A percentile compares a stretch with the other conserved stretches of the same genome.
phyloP scores from a whole-genome alignment of 2,888 invertebrate genomes.

The Xestia sexstrigata region DNA sequence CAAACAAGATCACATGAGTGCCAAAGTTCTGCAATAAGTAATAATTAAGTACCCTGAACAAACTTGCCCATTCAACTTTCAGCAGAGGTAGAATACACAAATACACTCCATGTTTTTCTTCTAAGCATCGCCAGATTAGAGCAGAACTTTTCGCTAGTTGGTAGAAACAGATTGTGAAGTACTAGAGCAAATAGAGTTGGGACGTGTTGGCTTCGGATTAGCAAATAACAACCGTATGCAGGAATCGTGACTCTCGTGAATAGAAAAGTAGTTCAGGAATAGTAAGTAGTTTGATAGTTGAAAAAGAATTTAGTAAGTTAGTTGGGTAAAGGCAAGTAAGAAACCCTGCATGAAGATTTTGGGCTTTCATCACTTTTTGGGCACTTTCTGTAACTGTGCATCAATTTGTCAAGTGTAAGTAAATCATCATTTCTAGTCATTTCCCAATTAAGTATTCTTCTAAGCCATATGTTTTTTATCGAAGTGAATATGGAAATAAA shows the following conservation, averaged over 20 bases:
- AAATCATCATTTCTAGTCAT: neutral
- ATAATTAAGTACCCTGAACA: conserved; percentile 22
- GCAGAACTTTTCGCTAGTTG: conserved; percentile 37
- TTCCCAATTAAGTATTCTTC: neutral
- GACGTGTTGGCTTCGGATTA: conserved; percentile 41
- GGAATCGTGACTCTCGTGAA: conserved; percentile 30
- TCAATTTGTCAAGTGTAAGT: neutral
- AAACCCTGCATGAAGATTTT: neutral
- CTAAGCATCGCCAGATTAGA: conserved; percentile 26
- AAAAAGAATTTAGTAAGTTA: neutral
- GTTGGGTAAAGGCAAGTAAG: neutral
- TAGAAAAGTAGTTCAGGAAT: conserved; percentile 10
- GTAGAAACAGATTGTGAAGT: conserved; percentile 33
- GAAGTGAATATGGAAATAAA: neutral
- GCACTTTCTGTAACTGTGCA: neutral
- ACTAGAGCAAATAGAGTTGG: conserved; percentile 27
- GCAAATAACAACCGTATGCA: conserved; percentile 35
- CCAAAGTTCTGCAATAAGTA: conserved; percentile 20
- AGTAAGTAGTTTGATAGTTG: conserved; percentile 9
- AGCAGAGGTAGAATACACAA: neutral
- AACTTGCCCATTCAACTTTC: conserved; percentile 16
- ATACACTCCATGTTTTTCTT: conserved; percentile 20
- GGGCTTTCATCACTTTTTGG: neutral
- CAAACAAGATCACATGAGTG: neutral
- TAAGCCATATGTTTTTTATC: neutral